These are phyloP conservation scores for Eunapius fragilis DNA, from an alignment of 37 sponge, comb jelly and placozoan species.

Conservation along the genomic window DNA sequence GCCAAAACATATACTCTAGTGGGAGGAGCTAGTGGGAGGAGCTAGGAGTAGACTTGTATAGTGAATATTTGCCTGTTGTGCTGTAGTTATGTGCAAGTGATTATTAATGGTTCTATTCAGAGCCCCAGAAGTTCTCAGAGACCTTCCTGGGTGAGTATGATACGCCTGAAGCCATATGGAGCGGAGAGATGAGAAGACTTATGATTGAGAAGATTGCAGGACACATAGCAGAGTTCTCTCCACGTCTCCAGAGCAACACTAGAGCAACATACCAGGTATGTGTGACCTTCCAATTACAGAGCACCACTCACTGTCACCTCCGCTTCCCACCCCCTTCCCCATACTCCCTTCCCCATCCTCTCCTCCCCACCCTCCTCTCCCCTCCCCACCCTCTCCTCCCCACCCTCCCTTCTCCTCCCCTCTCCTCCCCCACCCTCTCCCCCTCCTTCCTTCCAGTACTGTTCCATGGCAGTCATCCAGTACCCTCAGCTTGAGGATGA, in stretches of 20 bases:
- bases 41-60: background rate
- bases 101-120: constrained; percentile 14
- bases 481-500: constrained; percentile 97
- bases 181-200: constrained; percentile 93
- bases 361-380: background rate
- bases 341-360: no score
- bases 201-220: constrained; percentile 98
- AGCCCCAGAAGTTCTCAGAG: constrained; percentile 94
- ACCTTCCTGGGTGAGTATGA: constrained; percentile 99
- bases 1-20: background rate
- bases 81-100: background rate
- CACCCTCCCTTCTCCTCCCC: background rate
- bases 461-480: constrained; percentile 89
- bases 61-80: background rate
- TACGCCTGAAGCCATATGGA: constrained; percentile 99
- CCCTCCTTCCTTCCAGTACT: constrained; percentile 60
- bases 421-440: constrained; percentile 84
- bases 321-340: background rate
- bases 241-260: constrained; percentile 95
- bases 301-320: no score
- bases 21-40: background rate
- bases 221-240: constrained; percentile 97
- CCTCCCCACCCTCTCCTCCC: background rate
- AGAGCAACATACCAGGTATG: constrained; percentile 88
- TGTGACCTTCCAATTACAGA: no score